These are phyloP conservation scores for Macropus fuliginosus DNA, from an alignment of 2,797 vertebrate genomes.

Conservation along the genomic window DNA sequence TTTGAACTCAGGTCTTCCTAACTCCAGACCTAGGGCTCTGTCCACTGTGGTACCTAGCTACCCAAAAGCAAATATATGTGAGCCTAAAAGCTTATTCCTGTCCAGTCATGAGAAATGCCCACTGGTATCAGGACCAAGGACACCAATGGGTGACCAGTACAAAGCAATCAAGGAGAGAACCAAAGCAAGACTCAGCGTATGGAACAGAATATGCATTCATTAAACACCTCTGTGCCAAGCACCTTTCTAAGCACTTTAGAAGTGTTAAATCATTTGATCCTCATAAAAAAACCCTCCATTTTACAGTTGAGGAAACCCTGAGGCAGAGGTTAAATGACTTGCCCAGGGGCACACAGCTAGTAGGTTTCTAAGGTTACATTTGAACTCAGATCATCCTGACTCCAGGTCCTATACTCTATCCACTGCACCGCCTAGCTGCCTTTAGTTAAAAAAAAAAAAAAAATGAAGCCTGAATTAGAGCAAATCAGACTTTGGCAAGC, in stretches of 20 bases:
- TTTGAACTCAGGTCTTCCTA: too few species aligned
- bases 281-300: neutral
- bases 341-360: neutral
- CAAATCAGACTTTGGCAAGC: neutral
- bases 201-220: neutral
- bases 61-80: too few species aligned
- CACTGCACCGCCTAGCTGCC: neutral
- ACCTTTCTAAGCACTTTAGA: neutral
- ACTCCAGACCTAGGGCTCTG: too few species aligned
- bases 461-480: neutral
- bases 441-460: neutral
- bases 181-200: neutral
- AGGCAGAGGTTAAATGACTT: neutral
- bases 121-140: neutral
- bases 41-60: too few species aligned
- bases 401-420: neutral
- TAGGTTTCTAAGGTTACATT: neutral
- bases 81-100: too few species aligned
- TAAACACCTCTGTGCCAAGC: neutral
- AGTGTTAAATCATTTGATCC: neutral
- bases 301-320: neutral
- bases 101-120: too few species aligned
- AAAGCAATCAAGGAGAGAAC: neutral
- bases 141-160: neutral
- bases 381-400: neutral